Evolutionary conservation across 2,113 vertebrate species (phyloP), one percentile per base, ranked within the genome.

Genomic region (Oceanodroma tethys): DNA sequence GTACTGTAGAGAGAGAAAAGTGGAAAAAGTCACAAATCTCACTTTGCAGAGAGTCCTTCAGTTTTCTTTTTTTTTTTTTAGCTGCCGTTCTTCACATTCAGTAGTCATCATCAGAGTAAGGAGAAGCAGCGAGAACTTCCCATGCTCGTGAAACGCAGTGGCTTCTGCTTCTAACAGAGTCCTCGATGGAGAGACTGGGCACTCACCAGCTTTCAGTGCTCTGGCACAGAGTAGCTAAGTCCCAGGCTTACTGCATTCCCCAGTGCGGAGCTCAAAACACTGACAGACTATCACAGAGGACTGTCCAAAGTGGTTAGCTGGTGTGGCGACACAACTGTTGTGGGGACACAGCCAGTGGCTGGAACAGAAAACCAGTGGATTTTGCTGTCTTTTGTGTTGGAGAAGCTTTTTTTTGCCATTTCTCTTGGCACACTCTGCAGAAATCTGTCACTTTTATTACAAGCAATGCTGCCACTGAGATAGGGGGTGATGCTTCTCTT

Each of bases 61-160:
- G 86, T 78, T 81, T 79, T 59, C 9, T 59, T 40, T 22, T 32
- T n/a, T n/a, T 52, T 29, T 18, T 48, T 66, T 68, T 45, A 95
- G 94, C 91, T 97, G 95, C 84, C 78, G 55, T 93, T 84, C 50
- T 88, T 85, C 89, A 76, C n/a, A 17, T 73, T 70, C 70, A 94
- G 84, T 70, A 70, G 70, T 42, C 66, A 40, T 43, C 4, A 1
- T 70, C 30, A 43, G 67, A 53, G 38, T 45, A 48, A 88, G 50
- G 50, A 82, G 73, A 59, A 68, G 25, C 52, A 84, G 52, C 27
- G n/a, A 40, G 73, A 62, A 85, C 4, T 4, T 88, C 13, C 38
- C 59, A 25, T 2, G 10, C 8, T 88, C 53, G 84, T 91, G 86
- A 83, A 88, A 88, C 0, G 6, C 1, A 3, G 48, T 48, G n/a